Percentiles rank a stretch among this genome's conserved stretches.
Evolutionary conservation across 37 sponge, comb jelly and placozoan genomes (phyloP).

Genomic region (Diacarnus erythraeanus): DNA sequence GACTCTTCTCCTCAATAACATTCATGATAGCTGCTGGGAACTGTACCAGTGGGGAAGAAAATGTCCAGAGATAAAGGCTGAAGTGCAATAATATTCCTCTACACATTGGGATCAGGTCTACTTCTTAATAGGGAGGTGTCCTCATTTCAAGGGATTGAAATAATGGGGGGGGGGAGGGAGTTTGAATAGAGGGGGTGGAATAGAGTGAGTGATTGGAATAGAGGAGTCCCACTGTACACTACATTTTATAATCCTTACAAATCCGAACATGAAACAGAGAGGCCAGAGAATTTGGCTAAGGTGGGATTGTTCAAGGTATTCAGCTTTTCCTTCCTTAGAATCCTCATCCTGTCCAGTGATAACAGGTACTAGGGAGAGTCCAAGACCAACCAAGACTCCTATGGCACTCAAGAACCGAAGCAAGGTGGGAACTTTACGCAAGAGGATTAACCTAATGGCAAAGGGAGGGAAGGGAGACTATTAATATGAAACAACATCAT

Average conservation of each 20-base stretch:
- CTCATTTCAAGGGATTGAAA: too few species aligned
- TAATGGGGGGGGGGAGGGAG: too few species aligned
- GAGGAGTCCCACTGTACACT: too few species aligned
- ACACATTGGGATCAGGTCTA: too few species aligned
- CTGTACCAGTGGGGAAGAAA: too few species aligned
- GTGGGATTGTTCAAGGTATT: constrained; percentile 21
- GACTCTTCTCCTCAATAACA: constrained; percentile 70
- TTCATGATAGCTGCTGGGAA: constrained; percentile 79
- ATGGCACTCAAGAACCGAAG: constrained; percentile 41
- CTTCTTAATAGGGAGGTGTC: too few species aligned
- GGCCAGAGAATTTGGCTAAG: constrained; percentile 63
- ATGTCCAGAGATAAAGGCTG: too few species aligned
- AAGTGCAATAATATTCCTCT: too few species aligned
- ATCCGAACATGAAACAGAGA: constrained; percentile 75
- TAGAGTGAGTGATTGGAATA: too few species aligned
- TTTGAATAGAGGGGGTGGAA: too few species aligned
- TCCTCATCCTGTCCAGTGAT: constrained; percentile 33
- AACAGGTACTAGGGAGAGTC: constrained; percentile 60
- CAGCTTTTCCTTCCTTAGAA: constrained; percentile 5
- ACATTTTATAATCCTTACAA: constrained; percentile 43
- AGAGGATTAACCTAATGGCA: constrained; percentile 39
- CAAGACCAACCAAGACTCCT: constrained; percentile 46
- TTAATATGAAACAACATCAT: neutral
- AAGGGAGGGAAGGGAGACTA: too few species aligned
- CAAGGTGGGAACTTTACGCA: constrained; percentile 60